These are phyloP conservation scores for Drosophila bifasciata DNA, from an alignment of 1,140 invertebrate species.

Conservation along the genomic window DNA sequence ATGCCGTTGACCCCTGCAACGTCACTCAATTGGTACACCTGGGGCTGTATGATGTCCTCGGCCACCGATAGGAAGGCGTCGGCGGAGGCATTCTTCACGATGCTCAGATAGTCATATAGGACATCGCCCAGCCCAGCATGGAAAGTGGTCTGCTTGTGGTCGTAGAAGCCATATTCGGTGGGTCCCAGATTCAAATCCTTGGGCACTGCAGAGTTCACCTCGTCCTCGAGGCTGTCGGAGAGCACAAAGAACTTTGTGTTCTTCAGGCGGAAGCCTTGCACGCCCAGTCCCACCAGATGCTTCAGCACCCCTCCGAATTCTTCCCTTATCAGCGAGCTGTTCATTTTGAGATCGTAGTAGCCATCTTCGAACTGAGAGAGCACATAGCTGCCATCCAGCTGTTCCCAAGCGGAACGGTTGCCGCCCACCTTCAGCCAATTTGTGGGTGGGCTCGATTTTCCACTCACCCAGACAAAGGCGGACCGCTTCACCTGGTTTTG, in stretches of 20 bases:
- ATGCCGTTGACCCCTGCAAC: constrained; percentile 51
- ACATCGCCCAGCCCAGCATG: constrained; percentile 85
- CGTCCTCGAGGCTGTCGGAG: constrained; percentile 84
- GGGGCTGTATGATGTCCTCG: constrained; percentile 64
- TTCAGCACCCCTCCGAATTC: constrained; percentile 88
- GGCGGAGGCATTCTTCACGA: constrained; percentile 85
- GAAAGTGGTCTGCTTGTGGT: constrained; percentile 86
- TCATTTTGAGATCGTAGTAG: constrained; percentile 89
- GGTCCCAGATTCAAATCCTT: constrained; percentile 59
- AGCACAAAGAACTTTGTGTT: constrained; percentile 88
- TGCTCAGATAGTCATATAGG: constrained; percentile 86
- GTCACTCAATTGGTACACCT: constrained; percentile 53
- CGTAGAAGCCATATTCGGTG: constrained; percentile 86
- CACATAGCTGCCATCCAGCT: constrained; percentile 86
- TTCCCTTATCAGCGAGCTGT: constrained; percentile 85
- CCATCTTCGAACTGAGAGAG: constrained; percentile 86
- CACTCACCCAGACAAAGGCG: constrained; percentile 70
- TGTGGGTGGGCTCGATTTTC: constrained; percentile 85
- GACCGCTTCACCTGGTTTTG: constrained; percentile 71
- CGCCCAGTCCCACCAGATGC: constrained; percentile 89
- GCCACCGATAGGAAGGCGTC: constrained; percentile 82
- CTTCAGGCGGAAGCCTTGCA: constrained; percentile 90
- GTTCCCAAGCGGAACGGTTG: constrained; percentile 87
- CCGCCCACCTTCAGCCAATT: constrained; percentile 88
- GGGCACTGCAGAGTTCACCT: constrained; percentile 70